Base-by-base conservation (phyloP, 2,888 invertebrate genomes). In the Cremastinae sp. region DNA sequence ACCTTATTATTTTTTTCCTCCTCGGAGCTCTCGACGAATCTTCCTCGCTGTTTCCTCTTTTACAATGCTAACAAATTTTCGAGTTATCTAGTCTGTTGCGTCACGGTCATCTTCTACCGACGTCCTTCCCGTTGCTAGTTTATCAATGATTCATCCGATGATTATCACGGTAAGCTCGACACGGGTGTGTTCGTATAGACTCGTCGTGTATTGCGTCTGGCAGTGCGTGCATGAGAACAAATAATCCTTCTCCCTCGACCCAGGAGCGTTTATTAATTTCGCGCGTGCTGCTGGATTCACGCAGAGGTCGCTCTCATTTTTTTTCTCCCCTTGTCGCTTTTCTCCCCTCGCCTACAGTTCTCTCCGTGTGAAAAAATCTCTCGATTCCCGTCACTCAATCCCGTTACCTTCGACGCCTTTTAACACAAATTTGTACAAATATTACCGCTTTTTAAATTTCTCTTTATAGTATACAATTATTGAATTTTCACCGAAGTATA, bases 141-240 rank as follows among this genome's bases (percentile, higher is more conserved):
- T 10, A 18, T n/a, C n/a, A 20, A 22, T 54, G 22, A 54, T 34
- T 47, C 41, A n/a, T 34, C 8, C 12, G 10, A 3, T 38, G 38
- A 0, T 20, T 64, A 22, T 16, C 0, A 14, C 18, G 18, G 36
- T 56, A 16, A 12, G 16, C 7, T 59, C 34, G 28, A 22, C 58
- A n/a, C 58, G 5, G 49, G 14, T 51, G 49, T 14, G 9, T 54
- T 28, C 43, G 12, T 18, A n/a, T n/a, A 14, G 69, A 41, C 16
- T 22, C 53, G 41, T 49, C 49, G 62, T 49, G 58, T 18, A 49
- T 54, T 49, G 41, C 47, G 22, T 66, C 61, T 75, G 75, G 75
- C 66, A 72, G 71, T 75, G 75, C 75, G 72, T 75, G 66, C 59
- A 75, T 71, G 61, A 71, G 66, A 66, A 43, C 20, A 59, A 43